phyloP scores from a whole-genome alignment of 2,888 invertebrate genomes.

The Syrista parreyssii region DNA sequence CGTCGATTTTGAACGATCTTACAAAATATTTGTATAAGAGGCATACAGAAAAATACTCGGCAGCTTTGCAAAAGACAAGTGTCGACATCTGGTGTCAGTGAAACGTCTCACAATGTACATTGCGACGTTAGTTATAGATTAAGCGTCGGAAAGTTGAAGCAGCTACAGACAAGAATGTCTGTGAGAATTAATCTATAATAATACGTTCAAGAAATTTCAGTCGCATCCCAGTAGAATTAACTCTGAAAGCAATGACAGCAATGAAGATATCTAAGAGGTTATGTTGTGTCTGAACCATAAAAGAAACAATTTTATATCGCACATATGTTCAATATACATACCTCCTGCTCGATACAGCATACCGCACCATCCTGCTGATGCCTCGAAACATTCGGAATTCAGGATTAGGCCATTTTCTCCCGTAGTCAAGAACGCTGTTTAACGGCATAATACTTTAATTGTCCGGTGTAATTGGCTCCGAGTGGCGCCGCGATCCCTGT shows the following conservation, averaged over 20 bases:
- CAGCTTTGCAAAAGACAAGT: neutral
- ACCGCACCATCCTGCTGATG: neutral
- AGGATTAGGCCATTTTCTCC: constrained; percentile 14
- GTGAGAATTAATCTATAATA: neutral
- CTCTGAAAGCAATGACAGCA: constrained; percentile 8
- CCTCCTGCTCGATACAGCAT: neutral
- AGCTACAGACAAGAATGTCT: neutral
- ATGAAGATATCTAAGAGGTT: constrained; percentile 62
- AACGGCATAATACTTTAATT: constrained; percentile 58
- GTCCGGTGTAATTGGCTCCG: constrained; percentile 62
- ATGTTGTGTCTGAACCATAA: constrained; percentile 51
- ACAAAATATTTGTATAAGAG: neutral
- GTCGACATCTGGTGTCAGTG: neutral
- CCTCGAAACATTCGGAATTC: neutral
- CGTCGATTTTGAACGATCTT: neutral
- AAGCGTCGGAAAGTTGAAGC: neutral
- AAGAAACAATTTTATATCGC: constrained; percentile 48
- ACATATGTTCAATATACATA: neutral
- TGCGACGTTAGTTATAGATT: neutral
- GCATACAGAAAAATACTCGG: neutral
- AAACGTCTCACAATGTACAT: neutral
- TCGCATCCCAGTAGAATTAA: neutral
- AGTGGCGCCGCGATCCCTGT: constrained; percentile 58
- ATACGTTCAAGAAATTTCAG: neutral
- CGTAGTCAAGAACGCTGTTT: constrained; percentile 27